Percentiles rank a stretch among this genome's conserved stretches.
Evolutionary conservation across 37 sponge, comb jelly and placozoan species (phyloP).

Genomic region (Agelas oroides): DNA sequence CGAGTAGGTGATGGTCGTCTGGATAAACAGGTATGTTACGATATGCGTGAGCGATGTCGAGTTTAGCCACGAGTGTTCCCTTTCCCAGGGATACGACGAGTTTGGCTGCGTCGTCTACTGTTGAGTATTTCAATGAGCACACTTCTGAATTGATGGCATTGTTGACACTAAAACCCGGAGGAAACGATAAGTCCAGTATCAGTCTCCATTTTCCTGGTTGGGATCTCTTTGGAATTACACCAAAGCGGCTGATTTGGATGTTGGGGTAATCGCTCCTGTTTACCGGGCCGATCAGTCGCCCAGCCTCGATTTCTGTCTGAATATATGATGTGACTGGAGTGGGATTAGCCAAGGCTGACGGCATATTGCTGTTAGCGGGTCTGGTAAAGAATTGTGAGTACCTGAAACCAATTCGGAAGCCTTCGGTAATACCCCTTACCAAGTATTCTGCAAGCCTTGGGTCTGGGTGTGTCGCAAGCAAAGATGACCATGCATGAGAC

Average conservation of each 20-base stretch:
- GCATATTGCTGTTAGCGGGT: too few species aligned
- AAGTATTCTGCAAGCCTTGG: too few species aligned
- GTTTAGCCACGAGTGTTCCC: background rate
- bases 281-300: background rate
- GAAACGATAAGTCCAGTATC: background rate
- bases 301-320: background rate
- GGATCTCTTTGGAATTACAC: slow-evolving; percentile 24
- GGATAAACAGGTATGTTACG: background rate
- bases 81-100: background rate
- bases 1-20: background rate
- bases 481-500: too few species aligned
- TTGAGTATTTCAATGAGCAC: background rate
- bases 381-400: too few species aligned
- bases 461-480: too few species aligned
- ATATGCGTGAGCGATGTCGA: background rate
- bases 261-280: background rate
- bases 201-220: slow-evolving; percentile 21
- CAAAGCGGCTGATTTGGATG: slow-evolving; percentile 6
- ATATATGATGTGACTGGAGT: background rate
- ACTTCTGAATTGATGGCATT: background rate
- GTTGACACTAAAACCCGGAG: slow-evolving; percentile 10
- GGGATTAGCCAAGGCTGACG: background rate
- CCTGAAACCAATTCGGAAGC: too few species aligned
- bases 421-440: too few species aligned
- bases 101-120: background rate